Evolutionary conservation across 2,797 vertebrate genomes (phyloP), one percentile per base, ranked within the genome.

Genomic region (Melanotaenia boesemani): DNA sequence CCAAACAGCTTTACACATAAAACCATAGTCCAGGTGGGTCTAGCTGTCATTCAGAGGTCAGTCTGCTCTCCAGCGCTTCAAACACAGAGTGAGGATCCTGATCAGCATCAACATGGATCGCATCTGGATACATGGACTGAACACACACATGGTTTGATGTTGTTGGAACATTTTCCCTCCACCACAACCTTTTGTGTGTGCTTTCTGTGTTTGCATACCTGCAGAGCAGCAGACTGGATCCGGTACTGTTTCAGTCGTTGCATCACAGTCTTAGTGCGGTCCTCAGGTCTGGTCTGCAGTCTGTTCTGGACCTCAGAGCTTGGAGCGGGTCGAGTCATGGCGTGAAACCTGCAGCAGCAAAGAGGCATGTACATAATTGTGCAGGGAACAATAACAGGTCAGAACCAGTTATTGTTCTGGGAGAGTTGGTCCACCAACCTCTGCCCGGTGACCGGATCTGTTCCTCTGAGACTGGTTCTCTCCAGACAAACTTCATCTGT

Each of bases 31-130:
- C 70, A 63, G 50, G 22, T 58, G 22, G 4, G 37, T 52, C 34
- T n/a, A 52, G 71, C 24, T 32, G 56, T 90, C 70, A 88, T n/a
- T 68, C 30, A 10, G 52, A 37, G 10, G 57, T 75, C 55, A 89
- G 67, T 6, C 92, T 92, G 44, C 96, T 96, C 90, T 97, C 96
- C 56, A 98, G 86, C 72, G 93, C 90, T 87, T 98, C 96, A 32
- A 96, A 97, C 74, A 99, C 89, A 0, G 81, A 91, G 48, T 94
- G 88, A 0, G 96, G 95, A 76, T 97, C 96, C 91, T 97, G 97
- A 86, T 98, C 96, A 22, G 95, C 96, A 0, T 96, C 95, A 73
- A 98, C 18, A 3, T 86, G 74, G 79, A 95, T 79, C 4, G 94
- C 94, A 8, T 90, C 85, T 77, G 87, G 70, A 70, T 95, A 98